Base-by-base conservation (phyloP, 2,113 vertebrate species). In the Leiothrix lutea region DNA sequence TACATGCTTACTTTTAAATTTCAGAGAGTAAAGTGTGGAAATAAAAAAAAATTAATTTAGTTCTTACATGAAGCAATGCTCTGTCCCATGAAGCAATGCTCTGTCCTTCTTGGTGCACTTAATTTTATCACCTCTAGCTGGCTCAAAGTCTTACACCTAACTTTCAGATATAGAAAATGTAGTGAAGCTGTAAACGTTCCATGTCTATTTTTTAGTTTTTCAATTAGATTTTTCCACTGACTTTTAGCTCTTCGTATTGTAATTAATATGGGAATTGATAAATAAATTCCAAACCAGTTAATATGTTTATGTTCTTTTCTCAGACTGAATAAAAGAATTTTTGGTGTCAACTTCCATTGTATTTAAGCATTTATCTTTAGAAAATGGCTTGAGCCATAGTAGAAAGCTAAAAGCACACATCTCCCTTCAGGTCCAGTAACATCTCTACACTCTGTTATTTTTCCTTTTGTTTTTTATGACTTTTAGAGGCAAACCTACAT, bases 1-100 rank as follows among this genome's bases (percentile, higher is more conserved):
- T 28, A 38, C 2, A 14, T 62, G 31, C 3, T n/a, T 62, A 15
- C 54, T 53, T 88, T 91, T 21, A 40, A 75, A 57, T 61, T 58
- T 9, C 12, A 35, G 7, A 7, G 4, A 28, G 2, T 23, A 48
- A 73, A 50, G 1, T 21, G 5, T 28, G 6, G 3, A 62, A 16
- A 66, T 11, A 91, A 71, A 11, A 72, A 72, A 51, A 78, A 65
- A 36, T 1, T 1, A 33, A 10, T 11, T 35, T n/a, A 66, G 56
- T 60, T 51, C 12, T 70, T 72, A 26, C 26, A 40, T 23, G 33
- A 26, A 54, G 4, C 2, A 62, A 31, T 18, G 22, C 4, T 22
- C 2, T 35, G 20, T 61, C 31, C 8, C 26, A 40, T 23, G 33
- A 26, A 54, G 4, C 2, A 62, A 31, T 18, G 22, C 4, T 22